Evolutionary conservation across 2,888 invertebrate genomes (phyloP).

Genomic region (Tribolium freemani): DNA sequence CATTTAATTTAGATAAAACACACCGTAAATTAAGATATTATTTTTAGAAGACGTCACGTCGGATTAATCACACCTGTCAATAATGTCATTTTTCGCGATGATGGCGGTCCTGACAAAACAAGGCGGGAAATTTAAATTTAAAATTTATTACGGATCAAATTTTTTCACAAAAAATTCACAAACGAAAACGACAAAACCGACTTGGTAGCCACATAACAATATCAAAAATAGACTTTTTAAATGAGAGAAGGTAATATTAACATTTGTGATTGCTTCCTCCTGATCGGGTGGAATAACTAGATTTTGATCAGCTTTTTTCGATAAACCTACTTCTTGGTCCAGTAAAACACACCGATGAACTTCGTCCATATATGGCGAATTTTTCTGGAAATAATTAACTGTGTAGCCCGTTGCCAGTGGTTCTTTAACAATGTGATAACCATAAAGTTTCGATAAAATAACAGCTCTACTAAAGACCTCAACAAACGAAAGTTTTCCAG

Average conservation of each 20-base stretch:
- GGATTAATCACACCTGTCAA: slow-evolving; percentile 16
- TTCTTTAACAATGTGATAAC: slow-evolving; percentile 13
- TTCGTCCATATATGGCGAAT: slow-evolving; percentile 17
- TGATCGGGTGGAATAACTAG: neutral
- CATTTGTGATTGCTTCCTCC: neutral
- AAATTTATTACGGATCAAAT: neutral
- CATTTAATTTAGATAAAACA: slow-evolving; percentile 21
- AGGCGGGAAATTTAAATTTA: slow-evolving; percentile 8
- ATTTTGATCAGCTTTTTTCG: neutral
- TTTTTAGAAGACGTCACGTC: slow-evolving; percentile 29
- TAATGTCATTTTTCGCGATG: slow-evolving; percentile 11
- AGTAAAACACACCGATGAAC: slow-evolving; percentile 9
- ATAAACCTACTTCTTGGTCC: slow-evolving; percentile 7
- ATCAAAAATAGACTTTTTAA: slow-evolving; percentile 2
- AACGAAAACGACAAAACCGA: neutral
- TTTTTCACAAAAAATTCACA: neutral
- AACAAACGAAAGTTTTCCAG: neutral
- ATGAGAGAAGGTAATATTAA: neutral
- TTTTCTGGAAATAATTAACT: slow-evolving; percentile 20
- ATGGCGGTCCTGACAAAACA: neutral
- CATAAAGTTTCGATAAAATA: neutral
- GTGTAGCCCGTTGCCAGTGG: slow-evolving; percentile 10
- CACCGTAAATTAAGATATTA: neutral
- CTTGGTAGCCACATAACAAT: neutral
- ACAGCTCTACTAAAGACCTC: neutral